These are phyloP conservation scores for Lithophane ornitopus DNA, from an alignment of 2,888 invertebrate genomes.

Conservation along the genomic window DNA sequence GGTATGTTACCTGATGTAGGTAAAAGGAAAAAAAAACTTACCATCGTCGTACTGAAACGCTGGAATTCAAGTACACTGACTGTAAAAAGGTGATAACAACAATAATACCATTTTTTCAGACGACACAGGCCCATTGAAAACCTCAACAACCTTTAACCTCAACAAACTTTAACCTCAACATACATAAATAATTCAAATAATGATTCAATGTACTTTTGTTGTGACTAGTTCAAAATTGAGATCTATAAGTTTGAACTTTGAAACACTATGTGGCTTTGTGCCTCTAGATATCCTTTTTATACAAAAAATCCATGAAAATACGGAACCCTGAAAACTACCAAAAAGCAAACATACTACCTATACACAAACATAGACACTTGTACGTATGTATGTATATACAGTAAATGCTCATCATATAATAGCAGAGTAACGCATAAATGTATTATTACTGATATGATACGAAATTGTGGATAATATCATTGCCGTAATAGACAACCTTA, in stretches of 20 bases:
- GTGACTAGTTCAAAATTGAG: not conserved
- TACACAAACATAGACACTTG: slow-evolving; percentile 4
- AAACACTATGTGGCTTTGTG: too few species aligned
- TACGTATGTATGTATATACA: slow-evolving; percentile 35
- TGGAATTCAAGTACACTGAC: not conserved
- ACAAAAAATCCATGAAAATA: not conserved
- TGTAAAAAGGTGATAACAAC: not conserved
- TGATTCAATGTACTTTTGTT: not conserved
- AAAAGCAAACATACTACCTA: slow-evolving; percentile 18
- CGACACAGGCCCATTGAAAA: too few species aligned
- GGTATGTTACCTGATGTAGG: not conserved
- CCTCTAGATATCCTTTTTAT: too few species aligned
- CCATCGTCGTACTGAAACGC: not conserved
- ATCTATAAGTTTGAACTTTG: not conserved
- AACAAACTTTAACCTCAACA: too few species aligned
- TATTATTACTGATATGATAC: slow-evolving; percentile 81
- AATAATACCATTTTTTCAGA: too few species aligned
- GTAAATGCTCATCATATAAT: slow-evolving; percentile 70
- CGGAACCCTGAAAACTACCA: slow-evolving; percentile 40
- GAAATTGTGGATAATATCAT: slow-evolving; percentile 85
- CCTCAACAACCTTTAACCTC: too few species aligned
- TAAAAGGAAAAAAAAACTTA: not conserved
- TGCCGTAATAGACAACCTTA: slow-evolving; percentile 82
- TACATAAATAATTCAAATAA: too few species aligned
- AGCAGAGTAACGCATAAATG: slow-evolving; percentile 72